phyloP scores from a whole-genome alignment of 2,797 vertebrate species.

The Sebastolobus alascanus region DNA sequence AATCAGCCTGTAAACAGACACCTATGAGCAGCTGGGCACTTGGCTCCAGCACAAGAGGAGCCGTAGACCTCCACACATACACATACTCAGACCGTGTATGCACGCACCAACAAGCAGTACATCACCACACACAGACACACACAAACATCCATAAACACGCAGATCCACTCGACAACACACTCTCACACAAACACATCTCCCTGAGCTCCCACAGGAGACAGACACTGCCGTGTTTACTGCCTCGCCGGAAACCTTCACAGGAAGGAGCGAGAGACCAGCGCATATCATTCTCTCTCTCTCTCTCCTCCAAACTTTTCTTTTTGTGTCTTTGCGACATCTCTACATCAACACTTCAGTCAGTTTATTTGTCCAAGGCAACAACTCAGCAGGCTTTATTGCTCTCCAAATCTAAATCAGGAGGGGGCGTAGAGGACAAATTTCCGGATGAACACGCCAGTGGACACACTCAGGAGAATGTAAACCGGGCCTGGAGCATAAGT shows the following conservation, averaged over 20 bases:
- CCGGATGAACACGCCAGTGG: conserved; percentile 77
- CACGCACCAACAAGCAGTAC: conserved; percentile 70
- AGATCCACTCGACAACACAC: conserved; percentile 63
- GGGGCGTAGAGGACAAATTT: conserved; percentile 70
- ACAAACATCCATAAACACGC: conserved; percentile 78
- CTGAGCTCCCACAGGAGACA: conserved; percentile 86
- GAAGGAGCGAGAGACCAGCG: conserved; percentile 75
- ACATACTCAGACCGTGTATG: conserved; percentile 50
- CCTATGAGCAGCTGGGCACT: conserved; percentile 93
- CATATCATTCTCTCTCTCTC: conserved; percentile 82
- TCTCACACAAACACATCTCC: conserved; percentile 80
- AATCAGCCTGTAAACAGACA: conserved; percentile 79
- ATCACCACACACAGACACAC: conserved; percentile 67
- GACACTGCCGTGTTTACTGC: conserved; percentile 93
- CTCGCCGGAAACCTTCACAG: conserved; percentile 91
- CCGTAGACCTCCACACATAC: conserved; percentile 82
- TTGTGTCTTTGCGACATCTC: conserved; percentile 90
- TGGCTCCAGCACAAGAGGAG: conserved; percentile 87
- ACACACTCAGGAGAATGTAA: conserved; percentile 83
- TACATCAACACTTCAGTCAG: conserved; percentile 92
- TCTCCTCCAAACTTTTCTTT: conserved; percentile 68
- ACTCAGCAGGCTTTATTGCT: conserved; percentile 92
- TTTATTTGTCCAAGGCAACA: conserved; percentile 95
- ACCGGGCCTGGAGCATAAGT: conserved; percentile 78
- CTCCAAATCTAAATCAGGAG: conserved; percentile 79